Conservation (phyloP, 2,888 invertebrate genomes). For the Melieria picta region DNA sequence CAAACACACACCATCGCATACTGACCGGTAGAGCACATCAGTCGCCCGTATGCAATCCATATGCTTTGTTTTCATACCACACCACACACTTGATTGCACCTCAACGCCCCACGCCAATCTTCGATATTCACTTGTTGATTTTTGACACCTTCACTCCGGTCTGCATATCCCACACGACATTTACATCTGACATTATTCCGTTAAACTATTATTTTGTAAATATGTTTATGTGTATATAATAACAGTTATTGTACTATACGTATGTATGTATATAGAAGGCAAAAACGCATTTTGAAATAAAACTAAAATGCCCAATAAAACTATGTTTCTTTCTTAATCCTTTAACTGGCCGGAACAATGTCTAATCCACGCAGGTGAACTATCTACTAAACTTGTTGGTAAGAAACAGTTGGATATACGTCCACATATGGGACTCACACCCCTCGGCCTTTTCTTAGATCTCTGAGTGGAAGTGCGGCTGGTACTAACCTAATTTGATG, state of each 20-base stretch:
- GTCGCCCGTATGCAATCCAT: not conserved
- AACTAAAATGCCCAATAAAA: slow-evolving; percentile 33
- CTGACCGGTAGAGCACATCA: too few relatives aligned
- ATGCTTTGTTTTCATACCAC: not conserved
- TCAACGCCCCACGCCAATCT: not conserved
- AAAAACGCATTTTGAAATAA: slow-evolving; percentile 52
- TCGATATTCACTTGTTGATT: not conserved
- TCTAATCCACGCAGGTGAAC: too few relatives aligned
- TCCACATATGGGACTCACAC: too few relatives aligned
- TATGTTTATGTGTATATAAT: slow-evolving; percentile 29
- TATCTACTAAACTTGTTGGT: too few relatives aligned
- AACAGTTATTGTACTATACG: not conserved
- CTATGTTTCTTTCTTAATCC: not conserved
- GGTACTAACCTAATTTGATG: too few relatives aligned
- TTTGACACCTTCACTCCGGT: not conserved
- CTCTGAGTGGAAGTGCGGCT: too few relatives aligned
- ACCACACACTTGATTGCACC: not conserved
- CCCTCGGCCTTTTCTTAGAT: too few relatives aligned
- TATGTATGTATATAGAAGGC: slow-evolving; percentile 47
- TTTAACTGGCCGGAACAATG: not conserved
- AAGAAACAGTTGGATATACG: too few relatives aligned
- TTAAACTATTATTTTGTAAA: slow-evolving; percentile 34
- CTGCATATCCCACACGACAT: too few relatives aligned
- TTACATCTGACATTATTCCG: too few relatives aligned
- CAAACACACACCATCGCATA: too few relatives aligned